Base-by-base conservation (phyloP, 1,140 invertebrate genomes). In the Asobara japonica region DNA sequence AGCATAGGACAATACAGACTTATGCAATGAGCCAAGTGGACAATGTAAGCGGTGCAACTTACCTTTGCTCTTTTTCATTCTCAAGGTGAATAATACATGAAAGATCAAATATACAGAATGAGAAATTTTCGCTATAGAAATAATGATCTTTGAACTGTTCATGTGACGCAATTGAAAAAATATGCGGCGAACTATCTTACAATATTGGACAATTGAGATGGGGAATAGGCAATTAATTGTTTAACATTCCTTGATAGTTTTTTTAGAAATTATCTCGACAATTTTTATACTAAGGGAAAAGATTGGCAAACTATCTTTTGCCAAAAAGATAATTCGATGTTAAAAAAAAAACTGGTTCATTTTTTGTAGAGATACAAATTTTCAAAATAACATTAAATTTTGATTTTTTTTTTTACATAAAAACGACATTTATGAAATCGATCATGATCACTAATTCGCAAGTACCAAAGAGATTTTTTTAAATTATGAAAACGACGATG, bases 1-100 rank as follows among this genome's bases (percentile, higher is more conserved):
- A 45, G 41, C 41, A 45, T n/a, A n/a, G n/a, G n/a, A n/a, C n/a
- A 45, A 45, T 45, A 13, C 41, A 13, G 18, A 18, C 41, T 45
- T 45, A 56, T 56, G 22, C 51, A 56, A 56, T 22, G 51, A 22
- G 20, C 72, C 76, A 80, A 80, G 77, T 76, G 3, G 3, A 79
- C 66, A 69, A 27, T 72, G 16, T 22, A 64, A 45, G 30, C 48
- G 36, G 30, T 38, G 51, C 45, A 51, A 31, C n/a, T 30, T 25
- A 31, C 33, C 18, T 20, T 20, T 65, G 36, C 13, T 61, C 3
- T 41, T 60, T 16, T 3, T 45, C n/a, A 38, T 45, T 45, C 11
- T 41, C 10, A n/a, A 41, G 41, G n/a, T 16, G 41, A 45, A 45
- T 45, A 16, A 45, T 45, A 3, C 41, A 45, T 45, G 41, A 45